Percentiles rank a stretch among this genome's conserved stretches.
Conservation (phyloP, 2,888 invertebrate genomes). For the Criorhina ranunculi region DNA sequence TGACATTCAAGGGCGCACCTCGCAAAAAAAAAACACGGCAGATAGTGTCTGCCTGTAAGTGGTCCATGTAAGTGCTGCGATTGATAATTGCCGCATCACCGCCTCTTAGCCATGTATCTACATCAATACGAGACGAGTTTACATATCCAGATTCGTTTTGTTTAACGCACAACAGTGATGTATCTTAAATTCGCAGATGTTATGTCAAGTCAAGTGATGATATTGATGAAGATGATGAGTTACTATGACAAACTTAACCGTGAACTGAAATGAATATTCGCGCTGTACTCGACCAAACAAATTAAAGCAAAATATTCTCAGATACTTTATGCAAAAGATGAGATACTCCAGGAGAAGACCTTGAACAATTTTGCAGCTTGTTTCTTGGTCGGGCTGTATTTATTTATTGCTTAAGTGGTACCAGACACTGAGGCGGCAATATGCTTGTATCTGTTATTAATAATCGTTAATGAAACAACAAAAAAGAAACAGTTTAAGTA, state of each 20-base stretch:
- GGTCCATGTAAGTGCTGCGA: not conserved
- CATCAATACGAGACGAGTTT: constrained; percentile 3
- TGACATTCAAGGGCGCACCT: constrained; percentile 22
- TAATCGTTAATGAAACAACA: constrained; percentile 56
- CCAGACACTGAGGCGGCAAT: constrained; percentile 61
- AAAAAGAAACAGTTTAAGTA: not conserved
- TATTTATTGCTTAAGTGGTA: constrained; percentile 57
- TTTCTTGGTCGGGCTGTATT: constrained; percentile 16
- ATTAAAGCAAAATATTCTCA: constrained; percentile 16
- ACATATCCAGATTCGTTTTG: constrained; percentile 1
- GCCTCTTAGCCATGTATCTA: not conserved
- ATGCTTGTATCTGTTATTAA: constrained; percentile 45
- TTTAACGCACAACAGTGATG: not conserved
- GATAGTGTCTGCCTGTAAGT: not conserved
- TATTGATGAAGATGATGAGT: constrained; percentile 33
- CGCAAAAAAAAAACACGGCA: not conserved
- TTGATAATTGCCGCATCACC: constrained; percentile 6
- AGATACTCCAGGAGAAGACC: constrained; percentile 28
- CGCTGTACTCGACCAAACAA: not conserved
- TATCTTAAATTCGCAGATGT: constrained; percentile 7
- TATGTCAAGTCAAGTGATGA: constrained; percentile 30
- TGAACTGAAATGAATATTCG: constrained; percentile 44
- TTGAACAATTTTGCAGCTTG: constrained; percentile 24
- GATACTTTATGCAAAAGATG: constrained; percentile 14
- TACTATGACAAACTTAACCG: constrained; percentile 47